These are phyloP conservation scores for Dryobota labecula DNA, from an alignment of 2,888 invertebrate genomes.

Conservation along the genomic window DNA sequence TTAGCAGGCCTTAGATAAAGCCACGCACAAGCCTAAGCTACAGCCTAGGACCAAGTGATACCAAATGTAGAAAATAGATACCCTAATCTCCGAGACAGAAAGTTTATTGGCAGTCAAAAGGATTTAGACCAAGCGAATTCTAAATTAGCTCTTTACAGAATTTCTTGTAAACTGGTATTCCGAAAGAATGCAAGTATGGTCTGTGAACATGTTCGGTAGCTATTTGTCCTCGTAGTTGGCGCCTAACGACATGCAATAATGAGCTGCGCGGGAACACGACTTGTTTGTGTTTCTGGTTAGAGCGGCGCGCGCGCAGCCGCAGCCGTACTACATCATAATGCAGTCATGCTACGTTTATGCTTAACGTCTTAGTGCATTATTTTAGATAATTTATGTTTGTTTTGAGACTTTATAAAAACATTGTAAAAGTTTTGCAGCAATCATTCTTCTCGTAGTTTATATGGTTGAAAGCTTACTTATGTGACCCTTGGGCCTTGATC, in stretches of 20 bases:
- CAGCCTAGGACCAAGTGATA: not conserved
- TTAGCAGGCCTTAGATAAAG: slow-evolving; percentile 2
- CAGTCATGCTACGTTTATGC: slow-evolving; percentile 58
- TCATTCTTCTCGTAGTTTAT: not conserved
- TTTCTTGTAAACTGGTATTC: slow-evolving; percentile 53
- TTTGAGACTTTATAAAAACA: not conserved
- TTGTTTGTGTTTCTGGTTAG: slow-evolving; percentile 82
- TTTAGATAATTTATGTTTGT: slow-evolving; percentile 20
- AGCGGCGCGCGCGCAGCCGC: slow-evolving; percentile 61
- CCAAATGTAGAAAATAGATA: not conserved
- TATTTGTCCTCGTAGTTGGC: slow-evolving; percentile 78
- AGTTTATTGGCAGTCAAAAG: slow-evolving; percentile 10
- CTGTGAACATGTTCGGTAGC: slow-evolving; percentile 66
- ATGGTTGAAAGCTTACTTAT: not conserved
- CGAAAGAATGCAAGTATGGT: slow-evolving; percentile 57
- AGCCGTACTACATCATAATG: slow-evolving; percentile 54
- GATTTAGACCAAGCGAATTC: slow-evolving; percentile 24
- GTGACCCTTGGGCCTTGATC: not conserved
- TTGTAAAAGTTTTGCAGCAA: not conserved
- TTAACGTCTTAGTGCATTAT: slow-evolving; percentile 58
- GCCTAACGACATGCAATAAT: slow-evolving; percentile 88
- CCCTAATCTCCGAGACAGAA: not conserved
- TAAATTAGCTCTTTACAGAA: slow-evolving; percentile 40
- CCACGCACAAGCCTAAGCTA: slow-evolving; percentile 5
- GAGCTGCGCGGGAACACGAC: slow-evolving; percentile 75